Conservation (phyloP, 2,113 vertebrate species). For the Balaenoptera acutorostrata region DNA sequence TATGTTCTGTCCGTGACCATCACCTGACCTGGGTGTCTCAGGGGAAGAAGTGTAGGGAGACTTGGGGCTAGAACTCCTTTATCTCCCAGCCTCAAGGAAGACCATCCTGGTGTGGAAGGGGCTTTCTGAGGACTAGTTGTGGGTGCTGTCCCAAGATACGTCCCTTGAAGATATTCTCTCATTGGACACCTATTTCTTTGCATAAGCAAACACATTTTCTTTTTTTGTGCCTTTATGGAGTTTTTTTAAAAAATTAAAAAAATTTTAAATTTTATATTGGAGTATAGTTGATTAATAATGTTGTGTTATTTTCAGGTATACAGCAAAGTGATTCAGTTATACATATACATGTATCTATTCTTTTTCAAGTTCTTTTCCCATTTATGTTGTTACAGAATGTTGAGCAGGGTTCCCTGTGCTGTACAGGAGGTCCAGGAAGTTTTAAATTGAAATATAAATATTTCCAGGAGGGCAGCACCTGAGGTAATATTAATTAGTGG, state of each 20-base stretch:
- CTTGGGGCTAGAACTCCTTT: neutral
- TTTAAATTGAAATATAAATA: neutral
- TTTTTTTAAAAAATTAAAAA: neutral
- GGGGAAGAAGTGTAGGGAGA: neutral
- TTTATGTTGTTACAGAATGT: neutral
- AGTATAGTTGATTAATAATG: neutral
- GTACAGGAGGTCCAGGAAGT: neutral
- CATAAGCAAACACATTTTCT: neutral
- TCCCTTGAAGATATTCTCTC: neutral
- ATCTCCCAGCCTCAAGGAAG: neutral
- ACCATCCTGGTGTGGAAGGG: neutral
- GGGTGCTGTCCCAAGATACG: neutral
- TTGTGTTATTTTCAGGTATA: neutral
- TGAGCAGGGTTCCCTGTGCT: neutral
- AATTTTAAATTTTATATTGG: neutral
- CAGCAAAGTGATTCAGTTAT: neutral
- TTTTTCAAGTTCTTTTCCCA: neutral
- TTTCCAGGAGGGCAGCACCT: neutral
- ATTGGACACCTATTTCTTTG: neutral
- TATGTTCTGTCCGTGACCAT: neutral
- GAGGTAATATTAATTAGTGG: neutral
- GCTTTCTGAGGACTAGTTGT: neutral
- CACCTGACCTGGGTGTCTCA: neutral
- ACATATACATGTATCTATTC: neutral
- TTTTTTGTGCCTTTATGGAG: neutral